Evolutionary conservation across 2,113 vertebrate species (phyloP).

Genomic region (Capreolus pygargus): DNA sequence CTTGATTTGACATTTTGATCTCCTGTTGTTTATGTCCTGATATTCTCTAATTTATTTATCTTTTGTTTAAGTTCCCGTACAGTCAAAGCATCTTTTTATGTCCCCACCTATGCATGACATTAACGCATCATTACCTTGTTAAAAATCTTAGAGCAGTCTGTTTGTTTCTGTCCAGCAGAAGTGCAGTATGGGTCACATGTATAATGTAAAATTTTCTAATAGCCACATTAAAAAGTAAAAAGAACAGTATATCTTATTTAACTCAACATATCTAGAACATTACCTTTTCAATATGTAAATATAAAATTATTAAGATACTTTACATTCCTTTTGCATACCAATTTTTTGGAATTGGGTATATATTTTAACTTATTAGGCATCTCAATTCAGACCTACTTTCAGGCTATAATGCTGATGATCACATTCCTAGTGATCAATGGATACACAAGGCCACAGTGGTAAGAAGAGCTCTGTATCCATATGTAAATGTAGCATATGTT

Average conservation of each 20-base stretch:
- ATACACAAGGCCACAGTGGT: rapidly evolving
- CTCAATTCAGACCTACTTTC: not conserved
- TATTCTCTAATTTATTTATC: not conserved
- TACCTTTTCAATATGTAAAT: not conserved
- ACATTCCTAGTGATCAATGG: not conserved
- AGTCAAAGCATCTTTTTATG: not conserved
- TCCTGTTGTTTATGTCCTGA: not conserved
- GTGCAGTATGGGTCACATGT: not conserved
- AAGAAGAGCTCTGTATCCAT: not conserved
- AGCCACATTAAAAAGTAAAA: not conserved
- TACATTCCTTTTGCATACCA: not conserved
- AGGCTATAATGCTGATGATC: not conserved
- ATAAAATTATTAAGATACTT: not conserved
- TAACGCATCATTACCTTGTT: not conserved
- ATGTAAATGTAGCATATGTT: not conserved
- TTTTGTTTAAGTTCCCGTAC: not conserved
- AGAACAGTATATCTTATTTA: not conserved
- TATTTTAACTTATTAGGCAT: not conserved
- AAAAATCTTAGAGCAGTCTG: not conserved
- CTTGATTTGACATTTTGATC: not conserved
- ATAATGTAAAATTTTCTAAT: not conserved
- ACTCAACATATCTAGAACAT: not conserved
- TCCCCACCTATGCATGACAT: not conserved
- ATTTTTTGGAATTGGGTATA: not conserved
- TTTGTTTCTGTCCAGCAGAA: not conserved